Percentiles rank a stretch among this genome's conserved stretches.
These are phyloP conservation scores for Berghia stephanieae DNA, from an alignment of 1,140 invertebrate genomes.

Conservation along the genomic window DNA sequence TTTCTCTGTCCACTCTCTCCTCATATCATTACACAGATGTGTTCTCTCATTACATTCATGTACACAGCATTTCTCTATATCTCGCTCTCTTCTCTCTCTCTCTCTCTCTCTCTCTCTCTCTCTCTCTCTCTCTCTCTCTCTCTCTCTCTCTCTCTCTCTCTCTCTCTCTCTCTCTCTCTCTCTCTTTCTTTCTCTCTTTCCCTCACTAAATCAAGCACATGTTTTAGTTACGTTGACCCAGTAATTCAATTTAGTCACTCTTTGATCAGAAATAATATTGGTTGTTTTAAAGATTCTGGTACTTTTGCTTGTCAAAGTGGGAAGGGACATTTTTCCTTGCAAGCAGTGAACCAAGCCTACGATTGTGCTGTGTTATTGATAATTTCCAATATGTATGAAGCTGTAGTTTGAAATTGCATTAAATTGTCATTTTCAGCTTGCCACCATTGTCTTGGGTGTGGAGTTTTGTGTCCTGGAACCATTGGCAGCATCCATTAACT, in stretches of 20 bases:
- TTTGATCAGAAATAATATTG: neutral
- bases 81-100: constrained; percentile 14
- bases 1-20: too few species aligned
- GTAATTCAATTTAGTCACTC: too few species aligned
- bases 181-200: neutral
- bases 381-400: too few species aligned
- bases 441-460: constrained; percentile 55
- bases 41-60: neutral
- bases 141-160: neutral
- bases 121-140: neutral
- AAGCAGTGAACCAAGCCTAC: neutral
- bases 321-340: neutral
- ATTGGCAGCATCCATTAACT: constrained; percentile 59
- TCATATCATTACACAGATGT: neutral
- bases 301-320: neutral
- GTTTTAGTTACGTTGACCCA: too few species aligned
- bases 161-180: neutral
- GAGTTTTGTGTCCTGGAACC: constrained; percentile 64
- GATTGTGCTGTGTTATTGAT: neutral
- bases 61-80: constrained; percentile 10
- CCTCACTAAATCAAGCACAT: neutral
- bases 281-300: neutral
- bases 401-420: too few species aligned
- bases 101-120: constrained; percentile 18
- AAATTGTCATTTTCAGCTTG: constrained; percentile 15